A percentile compares a stretch with the other conserved stretches of the same genome.
These are phyloP conservation scores for Sminthopsis crassicaudata DNA, from an alignment of 2,113 vertebrate genomes.

Conservation along the genomic window DNA sequence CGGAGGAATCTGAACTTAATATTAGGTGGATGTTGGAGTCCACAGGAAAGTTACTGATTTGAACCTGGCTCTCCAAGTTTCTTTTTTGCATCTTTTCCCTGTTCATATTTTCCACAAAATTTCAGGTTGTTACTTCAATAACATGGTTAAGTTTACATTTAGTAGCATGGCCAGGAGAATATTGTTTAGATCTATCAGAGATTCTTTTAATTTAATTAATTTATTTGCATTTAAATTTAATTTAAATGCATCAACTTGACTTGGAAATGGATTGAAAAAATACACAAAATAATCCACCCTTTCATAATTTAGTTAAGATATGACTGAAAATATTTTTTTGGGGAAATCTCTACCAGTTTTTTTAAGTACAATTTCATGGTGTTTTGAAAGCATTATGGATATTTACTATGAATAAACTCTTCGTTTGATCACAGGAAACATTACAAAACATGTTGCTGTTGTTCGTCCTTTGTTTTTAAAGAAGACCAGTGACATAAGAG, in stretches of 20 bases:
- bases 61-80: neutral
- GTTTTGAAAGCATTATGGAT: neutral
- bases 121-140: neutral
- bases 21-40: neutral
- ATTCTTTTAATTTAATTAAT: too few species aligned
- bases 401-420: neutral
- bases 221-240: too few species aligned
- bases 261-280: slow-evolving; percentile 48
- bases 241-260: slow-evolving; percentile 46
- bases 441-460: neutral
- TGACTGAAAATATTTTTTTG: slow-evolving; percentile 37
- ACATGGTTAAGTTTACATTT: slow-evolving; percentile 13
- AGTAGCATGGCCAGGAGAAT: slow-evolving; percentile 18
- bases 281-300: slow-evolving; percentile 13
- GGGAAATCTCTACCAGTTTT: neutral
- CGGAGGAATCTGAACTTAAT: neutral
- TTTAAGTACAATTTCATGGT: neutral
- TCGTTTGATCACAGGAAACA: neutral
- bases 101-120: neutral
- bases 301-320: slow-evolving; percentile 34
- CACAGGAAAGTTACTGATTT: neutral
- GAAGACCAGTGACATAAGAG: neutral
- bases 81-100: neutral
- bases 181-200: slow-evolving; percentile 16
- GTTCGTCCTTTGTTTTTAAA: neutral